Evolutionary conservation across 1,140 invertebrate genomes (phyloP).

Genomic region (Lutraria rhynchaena): DNA sequence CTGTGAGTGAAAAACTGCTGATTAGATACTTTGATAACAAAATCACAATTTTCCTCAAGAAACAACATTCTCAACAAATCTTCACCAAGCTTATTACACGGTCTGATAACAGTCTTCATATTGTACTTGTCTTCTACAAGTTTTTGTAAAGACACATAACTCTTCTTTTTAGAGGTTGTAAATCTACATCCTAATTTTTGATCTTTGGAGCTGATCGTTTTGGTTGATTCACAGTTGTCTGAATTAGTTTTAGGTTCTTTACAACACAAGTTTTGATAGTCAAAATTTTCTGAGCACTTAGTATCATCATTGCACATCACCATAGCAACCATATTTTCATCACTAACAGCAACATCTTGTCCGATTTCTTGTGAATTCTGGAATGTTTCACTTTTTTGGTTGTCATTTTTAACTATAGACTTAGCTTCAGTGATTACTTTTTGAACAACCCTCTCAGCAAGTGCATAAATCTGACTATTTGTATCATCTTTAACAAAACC

Average conservation of each 20-base stretch:
- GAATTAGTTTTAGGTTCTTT: no score
- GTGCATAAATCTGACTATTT: neutral
- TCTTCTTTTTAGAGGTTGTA: slow-evolving; percentile 2
- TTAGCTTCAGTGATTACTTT: slow-evolving; percentile 37
- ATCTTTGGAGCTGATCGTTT: neutral
- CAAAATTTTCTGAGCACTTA: no score
- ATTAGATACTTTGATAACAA: slow-evolving; percentile 88
- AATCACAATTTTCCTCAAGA: slow-evolving; percentile 93
- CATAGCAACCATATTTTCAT: neutral
- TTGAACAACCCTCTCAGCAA: slow-evolving; percentile 34
- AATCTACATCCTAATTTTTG: neutral
- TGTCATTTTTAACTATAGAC: neutral
- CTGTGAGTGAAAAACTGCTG: slow-evolving; percentile 92
- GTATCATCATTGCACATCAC: no score
- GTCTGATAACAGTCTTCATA: slow-evolving; percentile 69
- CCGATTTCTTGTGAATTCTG: no score
- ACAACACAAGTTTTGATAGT: no score
- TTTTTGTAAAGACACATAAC: neutral
- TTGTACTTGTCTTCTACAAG: slow-evolving; percentile 7
- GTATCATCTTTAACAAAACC: neutral
- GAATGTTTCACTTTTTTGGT: no score
- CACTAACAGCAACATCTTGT: neutral
- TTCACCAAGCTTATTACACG: slow-evolving; percentile 89
- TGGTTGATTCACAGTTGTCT: no score
- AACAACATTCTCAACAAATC: slow-evolving; percentile 94